Conservation (phyloP, 2,113 vertebrate species). For the human (Homo sapiens) region GRCh38 chr15:52964001-52964500, state of each 20-base stretch:
- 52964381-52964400: constrained; percentile 62
- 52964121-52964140: constrained; percentile 37
- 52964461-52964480: constrained; percentile 92
- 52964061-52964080: neutral
- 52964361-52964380: constrained; percentile 78
- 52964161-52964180: constrained; percentile 65
- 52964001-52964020: neutral
- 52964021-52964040: neutral
- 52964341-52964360: constrained; percentile 78
- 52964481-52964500: constrained; percentile 93
- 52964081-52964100: neutral
- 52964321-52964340: constrained; percentile 62
- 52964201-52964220: neutral
- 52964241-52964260: neutral
- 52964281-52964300: neutral
- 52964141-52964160: neutral
- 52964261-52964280: neutral
- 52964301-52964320: neutral
- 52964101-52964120: constrained; percentile 18
- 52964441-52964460: constrained; percentile 91
- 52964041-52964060: neutral
- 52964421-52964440: constrained; percentile 87
- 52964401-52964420: constrained; percentile 77
- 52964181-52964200: constrained; percentile 61
- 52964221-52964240: neutral